Percentiles rank a stretch among this genome's conserved stretches.
phyloP scores from a whole-genome alignment of 2,888 invertebrate species.

The Drosophila engyochracea region DNA sequence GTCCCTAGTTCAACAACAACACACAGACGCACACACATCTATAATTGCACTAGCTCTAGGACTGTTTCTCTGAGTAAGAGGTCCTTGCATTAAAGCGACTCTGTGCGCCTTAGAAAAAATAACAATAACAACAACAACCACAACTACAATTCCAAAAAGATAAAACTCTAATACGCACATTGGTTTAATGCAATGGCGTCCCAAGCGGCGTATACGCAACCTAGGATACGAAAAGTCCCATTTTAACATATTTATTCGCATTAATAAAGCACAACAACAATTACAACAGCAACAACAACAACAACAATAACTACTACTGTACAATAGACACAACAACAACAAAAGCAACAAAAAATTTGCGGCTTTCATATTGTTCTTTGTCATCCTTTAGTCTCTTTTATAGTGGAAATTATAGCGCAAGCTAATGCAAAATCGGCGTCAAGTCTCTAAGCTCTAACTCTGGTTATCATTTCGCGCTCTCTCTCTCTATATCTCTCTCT shows the following conservation, averaged over 20 bases:
- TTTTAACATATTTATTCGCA: slow-evolving; percentile 22
- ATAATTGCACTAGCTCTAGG: slow-evolving; percentile 62
- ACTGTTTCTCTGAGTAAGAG: slow-evolving; percentile 48
- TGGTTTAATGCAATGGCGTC: slow-evolving; percentile 61
- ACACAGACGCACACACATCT: not conserved
- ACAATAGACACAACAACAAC: slow-evolving; percentile 14
- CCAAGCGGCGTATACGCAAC: slow-evolving; percentile 66
- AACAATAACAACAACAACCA: not conserved
- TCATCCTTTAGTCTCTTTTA: slow-evolving; percentile 55
- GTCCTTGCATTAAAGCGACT: slow-evolving; percentile 61
- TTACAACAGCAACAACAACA: slow-evolving; percentile 36
- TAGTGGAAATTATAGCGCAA: slow-evolving; percentile 45
- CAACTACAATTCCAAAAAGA: not conserved
- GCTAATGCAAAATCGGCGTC: slow-evolving; percentile 56
- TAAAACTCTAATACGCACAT: slow-evolving; percentile 36
- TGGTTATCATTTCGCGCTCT: slow-evolving; percentile 29
- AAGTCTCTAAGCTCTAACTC: slow-evolving; percentile 30
- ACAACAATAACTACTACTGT: slow-evolving; percentile 28
- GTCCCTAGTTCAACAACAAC: slow-evolving; percentile 12
- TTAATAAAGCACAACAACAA: slow-evolving; percentile 35
- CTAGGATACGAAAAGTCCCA: slow-evolving; percentile 19
- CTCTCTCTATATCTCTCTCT: slow-evolving; percentile 25
- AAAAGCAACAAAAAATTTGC: slow-evolving; percentile 35
- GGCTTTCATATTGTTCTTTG: slow-evolving; percentile 55
- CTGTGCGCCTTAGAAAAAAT: slow-evolving; percentile 39